Base-by-base conservation (phyloP, 2,797 vertebrate species). In the Rhodeus uyekii region DNA sequence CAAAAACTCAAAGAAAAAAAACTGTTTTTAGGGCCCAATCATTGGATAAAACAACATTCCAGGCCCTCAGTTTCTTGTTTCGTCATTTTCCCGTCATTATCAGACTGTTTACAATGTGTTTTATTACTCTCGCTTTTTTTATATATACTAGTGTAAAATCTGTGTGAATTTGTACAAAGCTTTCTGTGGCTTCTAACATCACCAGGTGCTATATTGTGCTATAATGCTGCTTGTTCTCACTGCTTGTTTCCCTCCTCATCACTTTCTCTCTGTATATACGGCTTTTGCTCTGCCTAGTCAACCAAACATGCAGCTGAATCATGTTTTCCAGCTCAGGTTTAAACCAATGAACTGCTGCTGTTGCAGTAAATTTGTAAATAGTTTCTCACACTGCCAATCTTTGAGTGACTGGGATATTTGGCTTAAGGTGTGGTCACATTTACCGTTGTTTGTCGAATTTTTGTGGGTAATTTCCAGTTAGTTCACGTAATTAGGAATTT, bases 21-120 rank as follows among this genome's bases (percentile, higher is more conserved):
- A 69, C 80, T 42, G 48, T 50, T n/a, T 65, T 67, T 39, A 75
- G 61, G 84, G 76, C 76, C 78, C 84, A 85, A 76, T 74, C 73
- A 80, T 58, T 81, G 80, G 48, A 72, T 39, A 73, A 78, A 8
- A 69, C 39, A 65, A 78, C 86, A 88, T 85, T 86, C 80, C 87
- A 86, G 78, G 80, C 68, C 67, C 72, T 67, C 32, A 4, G n/a
- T 32, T n/a, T 58, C 4, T 44, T 61, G 46, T 80, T 58, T 34
- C 64, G 46, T 44, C 53, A 58, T 42, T 78, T 64, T 80, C 53
- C 76, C 34, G 48, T 50, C 42, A 78, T 77, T 85, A 77, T 84
- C 71, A 78, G 63, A 87, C 87, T 85, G 77, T 89, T 90, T 90
- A 87, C 85, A 88, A 78, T 79, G 77, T 80, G 76, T 83, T 88